phyloP scores from a whole-genome alignment of 2,888 invertebrate species.

The Coecobrya sp. region DNA sequence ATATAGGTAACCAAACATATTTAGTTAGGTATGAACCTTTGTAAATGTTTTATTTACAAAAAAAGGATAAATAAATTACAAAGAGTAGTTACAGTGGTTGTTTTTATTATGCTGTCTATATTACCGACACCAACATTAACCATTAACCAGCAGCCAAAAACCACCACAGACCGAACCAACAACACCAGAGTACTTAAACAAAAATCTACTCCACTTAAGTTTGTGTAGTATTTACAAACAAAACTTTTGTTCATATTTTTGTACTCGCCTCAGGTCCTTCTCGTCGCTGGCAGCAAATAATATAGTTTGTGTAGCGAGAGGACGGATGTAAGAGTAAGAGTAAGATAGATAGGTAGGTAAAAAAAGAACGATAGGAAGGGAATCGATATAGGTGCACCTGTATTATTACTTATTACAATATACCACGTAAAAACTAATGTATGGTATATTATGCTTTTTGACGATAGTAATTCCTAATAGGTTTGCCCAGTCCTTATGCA shows the following conservation, averaged over 20 bases:
- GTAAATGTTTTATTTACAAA: slow-evolving; percentile 22
- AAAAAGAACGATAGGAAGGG: not conserved
- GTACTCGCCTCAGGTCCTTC: slow-evolving; percentile 63
- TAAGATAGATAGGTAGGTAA: not conserved
- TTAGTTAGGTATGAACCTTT: not conserved
- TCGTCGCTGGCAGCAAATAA: slow-evolving; percentile 21
- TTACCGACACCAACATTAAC: not conserved
- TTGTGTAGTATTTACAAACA: slow-evolving; percentile 49
- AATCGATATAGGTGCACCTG: not conserved
- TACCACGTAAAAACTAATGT: not conserved
- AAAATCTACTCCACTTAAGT: slow-evolving; percentile 13
- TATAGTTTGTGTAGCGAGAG: not conserved
- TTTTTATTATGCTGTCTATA: not conserved
- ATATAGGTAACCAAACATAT: too few relatives aligned
- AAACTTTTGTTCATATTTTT: slow-evolving; percentile 16
- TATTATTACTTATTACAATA: slow-evolving; percentile 13
- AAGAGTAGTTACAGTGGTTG: not conserved
- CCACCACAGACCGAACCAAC: not conserved
- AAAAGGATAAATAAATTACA: slow-evolving; percentile 7
- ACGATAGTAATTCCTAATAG: not conserved
- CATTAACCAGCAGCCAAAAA: slow-evolving; percentile 21
- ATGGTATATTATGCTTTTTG: not conserved
- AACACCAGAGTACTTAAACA: not conserved
- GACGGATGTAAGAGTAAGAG: not conserved
- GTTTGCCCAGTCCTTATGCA: not conserved